These are phyloP conservation scores for Yponomeuta evonymella DNA, from an alignment of 2,888 invertebrate genomes.

Conservation along the genomic window DNA sequence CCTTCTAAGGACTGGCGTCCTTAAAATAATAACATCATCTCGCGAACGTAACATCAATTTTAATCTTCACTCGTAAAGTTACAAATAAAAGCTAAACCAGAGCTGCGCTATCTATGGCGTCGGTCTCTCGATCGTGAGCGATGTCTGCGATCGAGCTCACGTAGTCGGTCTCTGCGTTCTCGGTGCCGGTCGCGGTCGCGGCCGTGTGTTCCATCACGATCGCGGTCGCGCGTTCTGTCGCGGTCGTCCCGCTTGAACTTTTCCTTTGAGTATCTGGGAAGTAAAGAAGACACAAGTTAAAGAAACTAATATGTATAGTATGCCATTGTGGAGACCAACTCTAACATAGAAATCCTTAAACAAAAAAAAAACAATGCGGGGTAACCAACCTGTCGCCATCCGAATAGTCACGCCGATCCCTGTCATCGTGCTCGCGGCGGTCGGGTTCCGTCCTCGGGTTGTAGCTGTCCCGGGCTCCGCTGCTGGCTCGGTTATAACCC, in stretches of 20 bases:
- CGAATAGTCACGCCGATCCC: slow-evolving; percentile 58
- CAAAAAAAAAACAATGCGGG: too few species aligned
- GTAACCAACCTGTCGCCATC: slow-evolving; percentile 45
- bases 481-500: neutral
- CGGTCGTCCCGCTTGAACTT: slow-evolving; percentile 57
- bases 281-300: slow-evolving; percentile 23
- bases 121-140: slow-evolving; percentile 60
- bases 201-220: slow-evolving; percentile 30
- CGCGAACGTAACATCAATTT: slow-evolving; percentile 2
- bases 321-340: too few species aligned
- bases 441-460: slow-evolving; percentile 52
- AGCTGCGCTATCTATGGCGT: slow-evolving; percentile 56
- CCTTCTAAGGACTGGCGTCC: too few species aligned
- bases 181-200: slow-evolving; percentile 43
- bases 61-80: neutral
- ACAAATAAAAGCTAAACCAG: neutral
- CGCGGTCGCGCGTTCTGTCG: slow-evolving; percentile 32
- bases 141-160: neutral
- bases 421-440: slow-evolving; percentile 62
- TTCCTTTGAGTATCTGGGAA: slow-evolving; percentile 65
- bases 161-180: too few species aligned
- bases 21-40: neutral
- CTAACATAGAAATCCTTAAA: too few species aligned
- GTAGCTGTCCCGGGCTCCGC: slow-evolving; percentile 26
- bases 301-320: too few species aligned